These are phyloP conservation scores for Chamaea fasciata DNA, from an alignment of 2,113 vertebrate species.

Conservation along the genomic window DNA sequence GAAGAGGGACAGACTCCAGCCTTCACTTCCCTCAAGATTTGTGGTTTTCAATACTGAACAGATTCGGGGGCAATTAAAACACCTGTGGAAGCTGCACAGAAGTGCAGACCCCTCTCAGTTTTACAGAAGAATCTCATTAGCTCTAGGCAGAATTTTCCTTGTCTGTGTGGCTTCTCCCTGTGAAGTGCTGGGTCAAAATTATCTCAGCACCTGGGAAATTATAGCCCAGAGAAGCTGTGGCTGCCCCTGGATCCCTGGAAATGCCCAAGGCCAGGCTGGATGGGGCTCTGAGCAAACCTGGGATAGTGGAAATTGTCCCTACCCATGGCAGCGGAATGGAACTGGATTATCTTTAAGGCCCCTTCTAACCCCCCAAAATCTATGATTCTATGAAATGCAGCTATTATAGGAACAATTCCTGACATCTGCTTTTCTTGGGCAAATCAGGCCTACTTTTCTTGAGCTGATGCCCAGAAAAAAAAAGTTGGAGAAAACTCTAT, in stretches of 20 bases:
- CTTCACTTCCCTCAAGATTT: not conserved
- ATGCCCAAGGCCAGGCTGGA: not conserved
- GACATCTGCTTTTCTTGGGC: not conserved
- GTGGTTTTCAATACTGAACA: not conserved
- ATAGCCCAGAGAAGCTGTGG: not conserved
- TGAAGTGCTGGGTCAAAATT: not conserved
- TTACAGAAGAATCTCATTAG: not conserved
- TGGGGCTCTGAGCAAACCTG: rapidly evolving
- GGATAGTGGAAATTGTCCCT: not conserved
- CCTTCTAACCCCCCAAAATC: not conserved
- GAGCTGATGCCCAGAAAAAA: not conserved
- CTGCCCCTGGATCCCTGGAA: not conserved
- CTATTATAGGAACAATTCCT: not conserved
- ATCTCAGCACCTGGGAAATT: not conserved
- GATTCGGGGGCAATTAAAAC: not conserved
- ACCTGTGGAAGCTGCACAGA: not conserved
- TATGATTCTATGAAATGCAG: not conserved
- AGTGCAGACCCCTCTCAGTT: not conserved
- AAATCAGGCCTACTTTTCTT: not conserved
- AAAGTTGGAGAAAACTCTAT: not conserved
- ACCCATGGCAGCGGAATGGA: not conserved
- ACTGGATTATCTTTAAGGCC: not conserved
- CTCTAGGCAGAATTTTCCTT: not conserved
- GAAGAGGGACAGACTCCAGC: not conserved
- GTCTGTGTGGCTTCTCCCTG: not conserved